Base-by-base conservation (phyloP, 2,797 vertebrate genomes). In the Chelon labrosus region DNA sequence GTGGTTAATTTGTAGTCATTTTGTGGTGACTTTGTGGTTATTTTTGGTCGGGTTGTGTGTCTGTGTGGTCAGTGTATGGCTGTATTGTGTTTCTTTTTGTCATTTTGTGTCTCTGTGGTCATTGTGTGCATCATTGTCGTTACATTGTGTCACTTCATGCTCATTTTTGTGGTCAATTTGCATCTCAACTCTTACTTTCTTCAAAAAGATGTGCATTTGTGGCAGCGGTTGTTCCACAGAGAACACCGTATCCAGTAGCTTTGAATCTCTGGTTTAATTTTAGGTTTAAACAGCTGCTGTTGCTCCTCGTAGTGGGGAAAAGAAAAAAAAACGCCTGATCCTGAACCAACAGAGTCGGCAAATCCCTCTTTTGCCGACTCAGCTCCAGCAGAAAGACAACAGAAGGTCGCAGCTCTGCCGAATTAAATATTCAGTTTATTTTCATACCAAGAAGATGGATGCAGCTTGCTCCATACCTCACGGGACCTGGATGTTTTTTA, bases 371-470 rank as follows among this genome's bases (percentile, higher is more conserved):
- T 80, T 88, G 80, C 85, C 5, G 46, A 75, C 53, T 88, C 81
- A 81, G 82, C 82, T 44, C 55, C 56, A 44, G 0, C 46, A 38
- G 55, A 67, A 75, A 77, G 62, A 80, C 71, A 85, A 71, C 61
- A 72, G 76, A 81, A 88, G 82, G 89, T 85, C 77, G 68, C 74
- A 72, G 71, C 70, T 38, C 78, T 35, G 63, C 79, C 59, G 57
- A 78, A 80, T 85, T 86, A 88, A 88, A 86, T 70, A 86, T 84
- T 79, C 71, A 63, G 73, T 87, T 77, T 87, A 85, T 90, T 89
- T 89, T 72, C 70, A 79, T 51, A 80, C 60, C 50, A 54, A 53
- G 61, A 80, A 85, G 79, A 88, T 59, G 59, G 65, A 88, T 75
- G 72, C 72, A 56, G 72, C 76, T 8, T 14, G 69, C 63, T 59